Base-by-base conservation (phyloP, 2,888 invertebrate species). In the Rotaria socialis region DNA sequence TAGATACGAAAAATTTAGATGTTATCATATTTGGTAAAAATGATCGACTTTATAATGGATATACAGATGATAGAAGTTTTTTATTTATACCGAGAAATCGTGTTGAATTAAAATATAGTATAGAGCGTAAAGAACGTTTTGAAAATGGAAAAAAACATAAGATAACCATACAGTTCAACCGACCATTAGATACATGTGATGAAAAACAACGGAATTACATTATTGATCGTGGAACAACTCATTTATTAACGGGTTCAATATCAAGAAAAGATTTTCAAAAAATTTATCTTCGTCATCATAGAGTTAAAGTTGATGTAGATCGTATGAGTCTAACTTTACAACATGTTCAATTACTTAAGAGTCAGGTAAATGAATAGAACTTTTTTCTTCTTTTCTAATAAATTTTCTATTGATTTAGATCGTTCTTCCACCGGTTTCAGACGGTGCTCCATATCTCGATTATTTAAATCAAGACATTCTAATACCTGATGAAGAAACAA, bases 401-500 rank as follows among this genome's bases (percentile, higher is more conserved):
- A 27, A 22, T 35, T 47, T 80, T 4, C 6, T 14, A 47, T 47
- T 0, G 3, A 80, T 80, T 24, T 47, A 80, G 80, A 47, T 24
- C 7, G n/a, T 0, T 47, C 47, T n/a, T 24, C 41, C 43, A 22
- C 2, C 47, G 14, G 11, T 80, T 11, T 14, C 80, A 16, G 27
- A 85, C 24, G 47, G 80, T 35, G 74, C 56, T 19, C 41, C 41
- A 80, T 41, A 84, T 58, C 43, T 86, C 56, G 86, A 86, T 24
- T 52, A 85, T 43, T 24, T 27, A 24, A 85, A 86, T 14, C 41
- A 43, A 41, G 52, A 92, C 91, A 90, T 92, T 4, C 86, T 88
- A 11, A 94, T 99, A 7, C 97, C 97, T 0, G 92, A 92, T 4
- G 92, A 91, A 22, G 97, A 97, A 89, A 99, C 99, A 0, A 97